Evolutionary conservation across 2,113 vertebrate species (phyloP).

Genomic region (Chaetorhynchus papuensis): DNA sequence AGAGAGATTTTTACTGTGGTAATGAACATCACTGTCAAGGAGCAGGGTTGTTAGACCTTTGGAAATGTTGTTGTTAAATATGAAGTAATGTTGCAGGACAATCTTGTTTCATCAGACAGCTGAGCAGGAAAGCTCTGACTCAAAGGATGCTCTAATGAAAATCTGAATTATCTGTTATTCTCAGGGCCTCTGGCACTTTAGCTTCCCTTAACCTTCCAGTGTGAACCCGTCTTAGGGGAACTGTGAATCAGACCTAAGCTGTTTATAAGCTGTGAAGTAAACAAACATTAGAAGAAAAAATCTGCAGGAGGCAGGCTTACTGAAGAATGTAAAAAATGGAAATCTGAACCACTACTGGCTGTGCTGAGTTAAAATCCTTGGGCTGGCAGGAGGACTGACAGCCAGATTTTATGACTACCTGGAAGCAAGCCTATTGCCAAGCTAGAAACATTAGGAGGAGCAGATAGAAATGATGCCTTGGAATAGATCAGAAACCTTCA

Average conservation of each 20-base stretch:
- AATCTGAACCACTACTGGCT: background rate
- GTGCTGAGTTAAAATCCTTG: background rate
- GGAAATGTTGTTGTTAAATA: background rate
- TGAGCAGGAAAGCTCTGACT: background rate
- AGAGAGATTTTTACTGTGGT: background rate
- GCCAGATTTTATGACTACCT: background rate
- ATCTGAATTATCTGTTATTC: background rate
- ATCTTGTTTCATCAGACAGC: background rate
- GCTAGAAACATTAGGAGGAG: background rate
- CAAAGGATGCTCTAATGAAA: slow-evolving; percentile 6
- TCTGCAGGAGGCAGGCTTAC: background rate
- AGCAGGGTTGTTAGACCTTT: background rate
- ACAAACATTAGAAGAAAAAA: slow-evolving; percentile 24
- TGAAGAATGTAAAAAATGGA: background rate
- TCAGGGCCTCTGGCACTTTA: background rate
- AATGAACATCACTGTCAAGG: background rate
- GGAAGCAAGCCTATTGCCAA: background rate
- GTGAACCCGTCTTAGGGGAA: background rate
- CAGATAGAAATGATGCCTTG: background rate
- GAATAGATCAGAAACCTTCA: background rate
- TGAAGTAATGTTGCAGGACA: background rate
- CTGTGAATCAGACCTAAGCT: background rate
- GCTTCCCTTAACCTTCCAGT: background rate
- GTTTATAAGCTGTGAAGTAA: slow-evolving; percentile 32
- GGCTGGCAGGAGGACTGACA: background rate